phyloP scores from a whole-genome alignment of 2,797 vertebrate species.

The Pseudochirops cupreus region DNA sequence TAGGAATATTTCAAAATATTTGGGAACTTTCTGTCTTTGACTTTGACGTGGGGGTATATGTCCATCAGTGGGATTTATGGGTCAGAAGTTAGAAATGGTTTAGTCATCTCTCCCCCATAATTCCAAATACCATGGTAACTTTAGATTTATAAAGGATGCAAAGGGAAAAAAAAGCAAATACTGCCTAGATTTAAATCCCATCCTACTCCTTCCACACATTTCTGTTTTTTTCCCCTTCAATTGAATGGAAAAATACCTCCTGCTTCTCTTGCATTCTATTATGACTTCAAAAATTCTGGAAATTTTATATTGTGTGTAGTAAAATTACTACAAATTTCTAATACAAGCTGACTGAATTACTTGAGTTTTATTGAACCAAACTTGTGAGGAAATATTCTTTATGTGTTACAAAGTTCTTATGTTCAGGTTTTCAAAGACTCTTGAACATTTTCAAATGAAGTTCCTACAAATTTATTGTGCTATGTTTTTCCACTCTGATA shows the following conservation, averaged over 20 bases:
- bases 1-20: neutral
- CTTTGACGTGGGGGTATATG: neutral
- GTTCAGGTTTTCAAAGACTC: neutral
- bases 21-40: neutral
- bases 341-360: neutral
- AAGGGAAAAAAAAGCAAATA: neutral
- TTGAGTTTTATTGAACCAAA: neutral
- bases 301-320: neutral
- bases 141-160: neutral
- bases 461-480: neutral
- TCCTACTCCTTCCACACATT: neutral
- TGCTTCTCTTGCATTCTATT: neutral
- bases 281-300: neutral
- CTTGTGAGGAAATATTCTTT: neutral
- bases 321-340: neutral
- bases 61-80: neutral
- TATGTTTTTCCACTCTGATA: neutral
- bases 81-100: neutral
- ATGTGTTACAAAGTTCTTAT: neutral
- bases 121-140: neutral
- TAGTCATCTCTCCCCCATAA: neutral
- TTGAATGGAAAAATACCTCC: neutral
- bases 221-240: neutral
- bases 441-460: neutral
- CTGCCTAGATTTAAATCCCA: neutral